phyloP scores from a whole-genome alignment of 2,888 invertebrate species.

The Drosophila pseudotakahashii region DNA sequence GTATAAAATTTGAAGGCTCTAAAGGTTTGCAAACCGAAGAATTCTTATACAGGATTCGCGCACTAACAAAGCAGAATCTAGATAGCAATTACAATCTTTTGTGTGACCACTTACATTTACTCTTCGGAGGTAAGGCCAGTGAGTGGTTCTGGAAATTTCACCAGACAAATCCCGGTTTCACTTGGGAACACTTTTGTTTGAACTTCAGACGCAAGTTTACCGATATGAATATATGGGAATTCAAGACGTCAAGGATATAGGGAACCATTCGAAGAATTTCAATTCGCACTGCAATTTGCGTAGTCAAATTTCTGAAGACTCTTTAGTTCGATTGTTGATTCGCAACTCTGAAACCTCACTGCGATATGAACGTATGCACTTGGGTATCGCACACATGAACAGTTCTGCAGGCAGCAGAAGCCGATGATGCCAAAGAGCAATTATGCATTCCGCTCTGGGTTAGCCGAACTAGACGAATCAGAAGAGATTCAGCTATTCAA shows the following conservation, averaged over 20 bases:
- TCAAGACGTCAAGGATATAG: conserved; percentile 1
- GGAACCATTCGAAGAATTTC: conserved; percentile 21
- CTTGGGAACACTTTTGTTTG: conserved; percentile 16
- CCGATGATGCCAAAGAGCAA: not conserved
- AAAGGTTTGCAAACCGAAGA: not conserved
- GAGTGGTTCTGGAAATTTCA: conserved; percentile 29
- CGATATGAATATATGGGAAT: conserved; percentile 18
- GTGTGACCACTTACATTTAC: too few species aligned
- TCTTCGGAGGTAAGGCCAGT: not conserved
- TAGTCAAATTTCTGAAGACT: not conserved
- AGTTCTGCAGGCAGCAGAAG: not conserved
- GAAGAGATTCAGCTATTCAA: too few species aligned
- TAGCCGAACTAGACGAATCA: too few species aligned
- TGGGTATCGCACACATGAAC: not conserved
- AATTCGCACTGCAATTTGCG: conserved; percentile 5
- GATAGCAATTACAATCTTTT: not conserved
- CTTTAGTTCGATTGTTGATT: not conserved
- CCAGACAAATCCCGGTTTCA: not conserved
- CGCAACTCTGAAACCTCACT: not conserved
- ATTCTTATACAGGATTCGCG: not conserved
- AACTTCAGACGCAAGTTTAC: conserved; percentile 14
- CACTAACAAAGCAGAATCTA: not conserved
- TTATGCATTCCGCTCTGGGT: too few species aligned
- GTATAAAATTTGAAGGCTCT: not conserved
- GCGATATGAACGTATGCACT: not conserved